These are phyloP conservation scores for Steatornis caripensis DNA, from an alignment of 2,113 vertebrate genomes.

Conservation along the genomic window DNA sequence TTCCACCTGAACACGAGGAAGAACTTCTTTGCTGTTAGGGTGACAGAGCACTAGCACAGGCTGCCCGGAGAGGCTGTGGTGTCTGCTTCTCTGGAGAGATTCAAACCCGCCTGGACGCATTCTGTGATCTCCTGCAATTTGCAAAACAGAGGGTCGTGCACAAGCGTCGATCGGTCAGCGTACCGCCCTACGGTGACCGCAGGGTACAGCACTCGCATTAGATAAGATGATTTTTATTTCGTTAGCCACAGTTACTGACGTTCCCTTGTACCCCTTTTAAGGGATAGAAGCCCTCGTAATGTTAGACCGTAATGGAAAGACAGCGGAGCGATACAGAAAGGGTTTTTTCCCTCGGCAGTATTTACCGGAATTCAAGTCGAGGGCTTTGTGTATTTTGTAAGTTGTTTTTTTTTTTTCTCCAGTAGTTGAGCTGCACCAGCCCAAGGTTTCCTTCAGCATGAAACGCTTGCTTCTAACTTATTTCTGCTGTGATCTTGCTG, in stretches of 20 bases:
- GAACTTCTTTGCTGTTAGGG: too few species aligned
- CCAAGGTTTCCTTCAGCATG: not conserved
- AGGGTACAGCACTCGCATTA: not conserved
- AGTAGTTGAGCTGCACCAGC: not conserved
- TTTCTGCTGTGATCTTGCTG: not conserved
- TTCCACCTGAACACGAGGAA: too few species aligned
- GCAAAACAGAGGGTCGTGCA: not conserved
- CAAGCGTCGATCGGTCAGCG: not conserved
- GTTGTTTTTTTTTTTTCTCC: not conserved
- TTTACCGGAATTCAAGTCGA: not conserved
- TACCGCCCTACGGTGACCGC: fast-evolving
- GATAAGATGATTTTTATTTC: not conserved
- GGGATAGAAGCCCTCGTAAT: not conserved
- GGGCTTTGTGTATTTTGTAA: not conserved
- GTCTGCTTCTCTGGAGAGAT: too few species aligned
- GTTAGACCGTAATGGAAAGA: not conserved
- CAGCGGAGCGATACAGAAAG: fast-evolving
- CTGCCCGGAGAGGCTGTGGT: too few species aligned
- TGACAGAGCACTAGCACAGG: too few species aligned
- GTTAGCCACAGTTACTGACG: not conserved
- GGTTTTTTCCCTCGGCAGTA: not conserved
- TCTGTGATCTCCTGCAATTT: not conserved
- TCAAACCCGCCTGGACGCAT: too few species aligned
- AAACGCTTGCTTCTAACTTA: not conserved
- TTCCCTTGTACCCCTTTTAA: not conserved